Evolutionary conservation across 2,888 invertebrate species (phyloP), one percentile per base, ranked within the genome.

Genomic region (Druceiella hillmani): DNA sequence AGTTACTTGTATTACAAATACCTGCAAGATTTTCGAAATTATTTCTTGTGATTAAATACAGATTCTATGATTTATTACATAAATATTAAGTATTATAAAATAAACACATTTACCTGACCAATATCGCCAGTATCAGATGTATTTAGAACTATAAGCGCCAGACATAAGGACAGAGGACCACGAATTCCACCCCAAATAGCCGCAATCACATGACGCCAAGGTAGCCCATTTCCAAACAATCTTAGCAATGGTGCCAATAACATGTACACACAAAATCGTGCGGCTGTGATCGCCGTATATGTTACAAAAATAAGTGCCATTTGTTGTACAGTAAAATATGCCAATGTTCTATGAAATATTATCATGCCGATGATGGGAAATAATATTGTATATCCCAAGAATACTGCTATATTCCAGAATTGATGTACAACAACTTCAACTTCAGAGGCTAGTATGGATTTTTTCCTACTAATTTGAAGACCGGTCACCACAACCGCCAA

Each of bases 141-240:
- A 43, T 72, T 62, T 7, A 69, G 56, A 7, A 78, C 72, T 25
- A 75, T 66, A 10, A 79, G 56, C 1, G 78, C 74, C 26, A 80
- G 56, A 33, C 76, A 75, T 10, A 79, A 56, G 0, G 76, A 74
- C 4, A 80, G 61, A 0, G 79, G 76, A 0, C 80, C 79, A 14
- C 78, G 56, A 1, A 80, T 55, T 0, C 79, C 79, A 11, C 79
- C 76, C 79, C 80, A 81, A 3, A 75, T 74, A 50, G 77, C 70
- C 3, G 79, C 73, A 48, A 74, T 55, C 40, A 68, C 69, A 38
- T 75, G 70, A 45, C 71, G 66, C 76, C 78, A 77, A 0, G 68
- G 60, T 55, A 79, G 61, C 0, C 77, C 77, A 47, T 78, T 78
- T 1, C 78, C 78, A 2, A 76, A 57, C 9, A 60, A 64, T 13